These are phyloP conservation scores for Papilio machaon DNA, from an alignment of 1,140 invertebrate genomes.

Conservation along the genomic window DNA sequence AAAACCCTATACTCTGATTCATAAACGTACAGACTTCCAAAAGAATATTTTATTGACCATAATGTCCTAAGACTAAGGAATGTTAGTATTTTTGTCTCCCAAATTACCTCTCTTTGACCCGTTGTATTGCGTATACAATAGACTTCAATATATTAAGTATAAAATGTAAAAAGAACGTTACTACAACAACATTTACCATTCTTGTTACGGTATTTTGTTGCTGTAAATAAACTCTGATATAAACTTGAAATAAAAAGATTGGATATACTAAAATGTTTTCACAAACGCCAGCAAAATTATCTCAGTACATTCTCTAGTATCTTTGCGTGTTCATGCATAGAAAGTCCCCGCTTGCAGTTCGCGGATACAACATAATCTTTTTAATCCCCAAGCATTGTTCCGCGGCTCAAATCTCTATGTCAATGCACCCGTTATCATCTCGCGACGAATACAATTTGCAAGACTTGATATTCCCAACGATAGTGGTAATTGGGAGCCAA, in stretches of 20 bases:
- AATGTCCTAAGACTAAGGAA: no score
- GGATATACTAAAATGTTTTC: neutral
- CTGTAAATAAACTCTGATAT: neutral
- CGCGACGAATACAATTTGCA: conserved; percentile 62
- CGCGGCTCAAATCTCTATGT: conserved; percentile 37
- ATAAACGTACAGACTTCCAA: no score
- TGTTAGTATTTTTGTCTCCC: no score
- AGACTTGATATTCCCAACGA: conserved; percentile 70
- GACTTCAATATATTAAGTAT: no score
- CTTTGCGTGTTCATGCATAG: neutral
- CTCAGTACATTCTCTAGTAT: neutral
- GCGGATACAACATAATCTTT: conserved; percentile 20
- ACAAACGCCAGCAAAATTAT: neutral
- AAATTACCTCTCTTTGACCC: no score
- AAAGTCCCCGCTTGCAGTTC: neutral
- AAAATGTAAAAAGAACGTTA: no score
- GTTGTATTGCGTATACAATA: no score
- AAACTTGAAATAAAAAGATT: neutral
- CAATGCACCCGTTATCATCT: conserved; percentile 59
- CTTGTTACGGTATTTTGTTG: no score
- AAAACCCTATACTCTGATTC: no score
- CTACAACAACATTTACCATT: no score
- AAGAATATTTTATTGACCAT: no score
- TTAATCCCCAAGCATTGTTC: conserved; percentile 37
- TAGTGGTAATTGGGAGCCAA: conserved; percentile 68